Base-by-base conservation (phyloP, 2,797 vertebrate genomes). In the Ibycter americanus region DNA sequence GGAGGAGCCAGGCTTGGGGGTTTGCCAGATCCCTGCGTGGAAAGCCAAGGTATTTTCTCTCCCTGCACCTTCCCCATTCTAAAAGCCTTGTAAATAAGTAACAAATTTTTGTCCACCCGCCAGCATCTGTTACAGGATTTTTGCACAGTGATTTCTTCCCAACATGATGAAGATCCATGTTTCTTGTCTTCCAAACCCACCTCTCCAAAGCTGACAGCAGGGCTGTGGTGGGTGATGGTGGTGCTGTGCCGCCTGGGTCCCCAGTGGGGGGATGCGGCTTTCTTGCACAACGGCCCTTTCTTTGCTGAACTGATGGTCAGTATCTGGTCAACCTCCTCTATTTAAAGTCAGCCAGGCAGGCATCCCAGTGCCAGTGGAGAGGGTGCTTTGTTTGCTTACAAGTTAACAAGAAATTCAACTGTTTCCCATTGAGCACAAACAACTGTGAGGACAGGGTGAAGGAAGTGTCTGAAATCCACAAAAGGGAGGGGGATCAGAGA, bases 101-200 rank as follows among this genome's bases (percentile, higher is more conserved):
- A 96, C 92, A 90, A 62, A 56, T 91, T 70, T 83, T 81, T 96
- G 70, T 94, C 70, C n/a, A 4, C 55, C 91, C 29, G 44, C 90
- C 97, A 96, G 94, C 74, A 54, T 95, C 96, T 97, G 90, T 94
- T 98, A 96, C 90, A 65, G n/a, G 51, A 76, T 98, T 98, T 97
- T 93, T 96, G 89, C 94, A 76, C 51, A 8, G 22, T 73, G 66
- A 92, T 52, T 51, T 93, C 96, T 95, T 96, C 76, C 73, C 29
- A 66, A 25, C 8, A 9, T 9, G 14, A 68, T 92, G 77, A 87
- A 90, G 82, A 79, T 83, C 71, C 51, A 18, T 61, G 22, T 55
- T 90, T 93, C 87, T 96, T 77, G 63, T 59, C 72, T 83, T 61
- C 40, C 70, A 67, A 79, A 83, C 68, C 56, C 81, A 92, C 65